Evolutionary conservation across 2,113 vertebrate genomes (phyloP).

Genomic region (Capra hircus): DNA sequence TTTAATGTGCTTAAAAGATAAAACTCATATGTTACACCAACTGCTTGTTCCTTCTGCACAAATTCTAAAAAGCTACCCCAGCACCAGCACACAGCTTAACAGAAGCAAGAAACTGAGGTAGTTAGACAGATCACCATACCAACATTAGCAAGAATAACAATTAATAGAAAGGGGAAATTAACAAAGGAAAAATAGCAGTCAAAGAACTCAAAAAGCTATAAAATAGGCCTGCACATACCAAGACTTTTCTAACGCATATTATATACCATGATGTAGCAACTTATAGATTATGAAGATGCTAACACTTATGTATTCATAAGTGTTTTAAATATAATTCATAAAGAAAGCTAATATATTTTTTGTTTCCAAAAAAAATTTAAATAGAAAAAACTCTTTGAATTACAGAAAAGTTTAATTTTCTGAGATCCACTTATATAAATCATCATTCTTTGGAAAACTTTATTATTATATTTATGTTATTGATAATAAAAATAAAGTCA

Average conservation of each 20-base stretch:
- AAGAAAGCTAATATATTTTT: neutral
- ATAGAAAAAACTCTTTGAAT: neutral
- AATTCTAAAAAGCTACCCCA: neutral
- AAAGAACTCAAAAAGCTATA: constrained; percentile 8
- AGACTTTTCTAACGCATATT: neutral
- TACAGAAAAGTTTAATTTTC: constrained; percentile 5
- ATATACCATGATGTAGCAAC: neutral
- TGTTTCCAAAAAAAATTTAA: neutral
- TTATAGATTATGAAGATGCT: neutral
- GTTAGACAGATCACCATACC: neutral
- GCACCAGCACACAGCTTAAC: neutral
- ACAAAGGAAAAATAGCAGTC: neutral
- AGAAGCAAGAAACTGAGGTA: neutral
- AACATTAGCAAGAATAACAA: neutral
- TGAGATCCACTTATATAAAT: constrained; percentile 14
- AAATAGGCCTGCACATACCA: neutral
- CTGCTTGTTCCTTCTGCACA: neutral
- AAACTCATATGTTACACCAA: neutral
- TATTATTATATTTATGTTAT: constrained; percentile 16
- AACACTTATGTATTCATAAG: neutral
- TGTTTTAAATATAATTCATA: neutral
- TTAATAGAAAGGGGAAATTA: neutral
- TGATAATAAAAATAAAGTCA: constrained; percentile 26
- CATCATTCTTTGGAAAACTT: neutral
- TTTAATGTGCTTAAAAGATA: neutral